Base-by-base conservation (phyloP, 1,140 invertebrate species). In the Euwallacea similis region DNA sequence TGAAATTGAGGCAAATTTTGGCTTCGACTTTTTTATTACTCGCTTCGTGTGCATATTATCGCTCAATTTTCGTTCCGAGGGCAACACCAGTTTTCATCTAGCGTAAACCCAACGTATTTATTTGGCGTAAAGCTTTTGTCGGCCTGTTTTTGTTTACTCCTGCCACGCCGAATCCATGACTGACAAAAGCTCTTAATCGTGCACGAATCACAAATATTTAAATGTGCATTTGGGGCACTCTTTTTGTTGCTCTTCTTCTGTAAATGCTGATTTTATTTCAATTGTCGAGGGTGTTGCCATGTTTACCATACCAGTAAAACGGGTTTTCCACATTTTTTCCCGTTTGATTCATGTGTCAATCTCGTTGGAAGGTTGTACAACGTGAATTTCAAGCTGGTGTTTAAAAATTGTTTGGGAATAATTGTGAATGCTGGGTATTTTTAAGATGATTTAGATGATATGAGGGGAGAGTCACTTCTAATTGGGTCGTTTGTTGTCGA, bases 31-130 rank as follows among this genome's bases (percentile, higher is more conserved):
- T 61, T 61, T 61, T 61, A 61, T 61, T 61, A 42, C 16, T 61
- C 41, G 21, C 42, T 11, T 61, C 59, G 7, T 61, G 42, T 61
- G 42, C 42, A 21, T 42, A 41, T 41, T 61, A 61, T 61, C 55
- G 6, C 59, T 61, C 59, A 61, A 61, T 61, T 61, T 61, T 42
- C 21, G 21, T 61, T 61, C 9, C 21, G 59, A 41, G 42, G 42
- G 21, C 11, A 61, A 61, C 59, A 61, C 42, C 59, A 61, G 59
- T 42, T 61, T 61, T 42, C 21, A 42, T 42, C 59, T 61, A 61
- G 10, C 59, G 59, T 61, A 61, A 61, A 61, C 42, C 59, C 42
- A 61, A 61, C 59, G 59, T 61, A 61, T 61, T 61, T 61, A 61
- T 61, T 61, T 61, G 59, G 59, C 59, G 59, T 61, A 61, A 61